These are phyloP conservation scores for Pollimyrus isidori DNA, from an alignment of 2,113 vertebrate genomes.

Conservation along the genomic window DNA sequence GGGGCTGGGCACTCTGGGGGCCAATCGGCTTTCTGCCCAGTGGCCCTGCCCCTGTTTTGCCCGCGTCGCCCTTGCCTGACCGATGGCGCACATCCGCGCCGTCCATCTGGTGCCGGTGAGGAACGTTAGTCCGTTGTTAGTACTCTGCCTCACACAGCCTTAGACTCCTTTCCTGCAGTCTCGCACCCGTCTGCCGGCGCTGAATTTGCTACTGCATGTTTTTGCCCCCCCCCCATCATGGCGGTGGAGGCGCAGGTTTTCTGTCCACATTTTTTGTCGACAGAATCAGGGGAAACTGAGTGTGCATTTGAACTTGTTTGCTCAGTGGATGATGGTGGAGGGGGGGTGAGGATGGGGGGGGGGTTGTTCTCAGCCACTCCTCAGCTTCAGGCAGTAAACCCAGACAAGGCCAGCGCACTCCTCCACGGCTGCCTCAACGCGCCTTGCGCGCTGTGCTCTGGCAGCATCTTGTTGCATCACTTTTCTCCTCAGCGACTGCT, in stretches of 20 bases:
- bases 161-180: neutral
- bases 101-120: constrained; percentile 33
- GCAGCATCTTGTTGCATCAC: neutral
- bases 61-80: constrained; percentile 28
- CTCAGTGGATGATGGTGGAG: neutral
- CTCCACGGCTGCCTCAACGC: neutral
- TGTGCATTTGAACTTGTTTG: neutral
- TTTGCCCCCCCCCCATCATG: neutral
- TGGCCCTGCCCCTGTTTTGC: neutral
- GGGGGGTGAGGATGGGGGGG: neutral
- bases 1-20: neutral
- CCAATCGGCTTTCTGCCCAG: neutral
- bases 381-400: neutral
- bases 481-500: neutral
- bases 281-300: neutral
- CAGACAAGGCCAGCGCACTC: neutral
- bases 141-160: neutral
- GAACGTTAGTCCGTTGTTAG: neutral
- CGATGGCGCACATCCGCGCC: constrained; percentile 33
- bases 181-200: neutral
- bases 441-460: neutral
- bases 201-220: neutral
- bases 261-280: neutral
- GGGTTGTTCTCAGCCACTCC: neutral
- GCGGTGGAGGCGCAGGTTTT: neutral